Percentiles rank a stretch among this genome's conserved stretches.
Evolutionary conservation across 2,113 vertebrate genomes (phyloP).

Genomic region (Arothron firmamentum): DNA sequence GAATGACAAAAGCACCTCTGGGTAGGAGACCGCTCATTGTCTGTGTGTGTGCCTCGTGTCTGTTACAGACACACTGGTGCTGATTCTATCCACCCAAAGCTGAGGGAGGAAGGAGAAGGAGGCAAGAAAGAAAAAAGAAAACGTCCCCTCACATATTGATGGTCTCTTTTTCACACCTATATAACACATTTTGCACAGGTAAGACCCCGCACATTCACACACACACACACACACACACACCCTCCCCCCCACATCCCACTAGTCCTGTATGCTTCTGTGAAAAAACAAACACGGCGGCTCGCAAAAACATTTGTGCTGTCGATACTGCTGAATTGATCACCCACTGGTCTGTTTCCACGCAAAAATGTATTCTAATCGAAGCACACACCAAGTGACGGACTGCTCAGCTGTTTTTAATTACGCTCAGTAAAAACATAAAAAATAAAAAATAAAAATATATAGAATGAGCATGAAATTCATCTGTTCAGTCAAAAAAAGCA

Average conservation of each 20-base stretch:
- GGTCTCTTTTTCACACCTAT: conserved; percentile 55
- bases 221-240: neutral
- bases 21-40: conserved; percentile 30
- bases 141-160: conserved; percentile 54
- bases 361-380: too few relatives aligned
- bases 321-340: conserved; percentile 27
- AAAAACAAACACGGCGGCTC: neutral
- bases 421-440: too few relatives aligned
- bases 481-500: too few relatives aligned
- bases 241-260: too few relatives aligned
- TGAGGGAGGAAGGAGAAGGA: conserved; percentile 31
- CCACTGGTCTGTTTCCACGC: neutral
- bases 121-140: conserved; percentile 32
- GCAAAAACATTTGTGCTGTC: conserved; percentile 10
- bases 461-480: too few relatives aligned
- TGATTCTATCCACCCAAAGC: conserved; percentile 54
- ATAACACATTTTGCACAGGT: conserved; percentile 31
- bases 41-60: conserved; percentile 31
- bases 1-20: conserved; percentile 28
- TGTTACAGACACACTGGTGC: conserved; percentile 49
- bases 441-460: too few relatives aligned
- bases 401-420: too few relatives aligned
- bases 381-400: too few relatives aligned
- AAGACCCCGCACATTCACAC: conserved; percentile 1
- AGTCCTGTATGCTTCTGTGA: too few relatives aligned